Conservation (phyloP, 2,888 invertebrate species). For the Trichogramma dendrolimi region DNA sequence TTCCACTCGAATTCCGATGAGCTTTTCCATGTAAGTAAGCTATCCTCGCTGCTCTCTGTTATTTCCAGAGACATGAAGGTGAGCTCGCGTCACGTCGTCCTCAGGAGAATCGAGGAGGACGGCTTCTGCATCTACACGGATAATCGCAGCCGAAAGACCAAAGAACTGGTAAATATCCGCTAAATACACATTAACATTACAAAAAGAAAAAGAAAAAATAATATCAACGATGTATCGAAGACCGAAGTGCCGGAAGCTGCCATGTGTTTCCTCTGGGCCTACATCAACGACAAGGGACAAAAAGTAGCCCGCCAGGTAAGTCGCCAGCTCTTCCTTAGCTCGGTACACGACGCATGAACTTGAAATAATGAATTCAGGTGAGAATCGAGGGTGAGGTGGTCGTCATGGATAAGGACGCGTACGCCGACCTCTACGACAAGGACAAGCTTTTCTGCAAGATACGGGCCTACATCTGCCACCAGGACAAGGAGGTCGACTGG, state of each 20-base stretch:
- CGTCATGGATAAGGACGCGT: constrained; percentile 42
- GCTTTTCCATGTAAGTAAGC: not conserved
- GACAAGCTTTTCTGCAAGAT: constrained; percentile 54
- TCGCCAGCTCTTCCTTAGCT: not conserved
- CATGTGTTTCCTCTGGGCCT: constrained; percentile 52
- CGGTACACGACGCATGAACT: not conserved
- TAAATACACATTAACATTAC: not conserved
- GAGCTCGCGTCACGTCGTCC: constrained; percentile 47
- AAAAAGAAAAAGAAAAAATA: not conserved
- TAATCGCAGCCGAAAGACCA: constrained; percentile 50
- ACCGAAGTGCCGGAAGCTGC: constrained; percentile 50
- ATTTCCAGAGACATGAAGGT: constrained; percentile 48
- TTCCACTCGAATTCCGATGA: not conserved
- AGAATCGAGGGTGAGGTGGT: constrained; percentile 52
- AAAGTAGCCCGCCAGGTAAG: constrained; percentile 42
- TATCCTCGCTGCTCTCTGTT: not conserved
- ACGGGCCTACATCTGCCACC: constrained; percentile 52
- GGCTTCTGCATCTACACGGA: constrained; percentile 55
- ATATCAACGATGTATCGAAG: constrained; percentile 37
- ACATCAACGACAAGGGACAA: constrained; percentile 39
- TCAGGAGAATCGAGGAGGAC: constrained; percentile 51
- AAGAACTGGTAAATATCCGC: constrained; percentile 49
- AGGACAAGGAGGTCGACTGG: constrained; percentile 52
- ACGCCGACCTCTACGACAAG: constrained; percentile 49
- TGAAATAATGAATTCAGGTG: constrained; percentile 42